Evolutionary conservation across 2,113 vertebrate species (phyloP), one percentile per base, ranked within the genome.

Genomic region (Podarcis muralis): DNA sequence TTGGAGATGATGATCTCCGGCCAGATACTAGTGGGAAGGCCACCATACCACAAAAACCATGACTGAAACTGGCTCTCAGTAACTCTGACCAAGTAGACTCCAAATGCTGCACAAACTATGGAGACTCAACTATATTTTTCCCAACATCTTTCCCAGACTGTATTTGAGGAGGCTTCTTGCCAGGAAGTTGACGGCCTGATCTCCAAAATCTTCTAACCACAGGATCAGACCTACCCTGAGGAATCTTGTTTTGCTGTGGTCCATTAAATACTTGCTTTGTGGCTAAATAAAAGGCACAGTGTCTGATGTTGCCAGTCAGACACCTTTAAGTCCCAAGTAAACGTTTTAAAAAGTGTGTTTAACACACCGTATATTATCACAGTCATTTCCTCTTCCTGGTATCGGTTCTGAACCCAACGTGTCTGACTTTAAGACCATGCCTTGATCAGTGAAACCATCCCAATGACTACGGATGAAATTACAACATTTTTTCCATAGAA

Each of bases 171-270:
- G 86, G 68, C 43, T 23, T 40, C 30, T 81, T 81, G 68, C 68
- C 79, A 87, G 40, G 86, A 74, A 74, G 79, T 40, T 35, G 40
- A 83, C 74, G 15, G 74, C 13, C 40, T 35, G 23, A 66, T 83
- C 72, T 83, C 75, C 72, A 83, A 88, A 86, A 37, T 57, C 43
- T 77, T 77, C 74, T 88, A 83, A 77, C 81, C 72, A 83, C 81
- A 83, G 59, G 65, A 87, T 87, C 37, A 80, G 59, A 53, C 22
- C 43, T 53, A 88, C 59, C 81, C 74, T 35, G 30, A 53, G 62
- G 69, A 88, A 76, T 88, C 72, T 53, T 83, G 74, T 83, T 88
- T 88, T 88, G 81, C 81, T 77, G 48, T 27, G 81, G 40, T 37
- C 40, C 72, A 88, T 77, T 83, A 69, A 83, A 77, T 76, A 83